Conservation (phyloP, 2,888 invertebrate genomes). For the Agonopterix subpropinquella region DNA sequence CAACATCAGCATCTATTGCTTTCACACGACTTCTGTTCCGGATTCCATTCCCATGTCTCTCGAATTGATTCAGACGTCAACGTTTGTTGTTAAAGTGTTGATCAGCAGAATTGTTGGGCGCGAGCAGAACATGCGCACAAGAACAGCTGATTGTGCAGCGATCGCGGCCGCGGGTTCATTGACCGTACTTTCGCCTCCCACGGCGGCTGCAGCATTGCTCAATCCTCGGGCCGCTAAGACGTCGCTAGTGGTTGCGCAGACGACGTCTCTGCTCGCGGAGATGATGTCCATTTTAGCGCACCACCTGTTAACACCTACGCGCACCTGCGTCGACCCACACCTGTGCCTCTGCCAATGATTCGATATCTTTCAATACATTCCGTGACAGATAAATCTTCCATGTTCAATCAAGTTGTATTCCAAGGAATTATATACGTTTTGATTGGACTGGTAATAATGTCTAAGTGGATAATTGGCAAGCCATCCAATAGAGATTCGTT, state of each 20-base stretch:
- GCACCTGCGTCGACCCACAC: constrained; percentile 5
- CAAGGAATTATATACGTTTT: too few relatives aligned
- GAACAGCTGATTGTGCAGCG: constrained; percentile 68
- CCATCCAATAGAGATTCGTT: constrained; percentile 3
- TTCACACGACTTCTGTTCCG: background rate
- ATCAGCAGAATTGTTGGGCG: constrained; percentile 21
- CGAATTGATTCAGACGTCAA: constrained; percentile 4
- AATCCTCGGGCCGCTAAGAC: constrained; percentile 44
- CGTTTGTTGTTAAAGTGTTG: constrained; percentile 4
- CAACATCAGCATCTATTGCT: constrained; percentile 5
- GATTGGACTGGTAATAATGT: too few relatives aligned
- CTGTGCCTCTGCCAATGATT: constrained; percentile 7
- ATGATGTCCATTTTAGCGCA: constrained; percentile 18
- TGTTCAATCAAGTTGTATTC: too few relatives aligned
- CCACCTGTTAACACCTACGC: constrained; percentile 7
- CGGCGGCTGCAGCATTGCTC: constrained; percentile 53
- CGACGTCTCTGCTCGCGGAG: background rate
- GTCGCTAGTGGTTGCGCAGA: constrained; percentile 20
- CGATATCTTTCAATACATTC: constrained; percentile 4
- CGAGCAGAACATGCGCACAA: constrained; percentile 22
- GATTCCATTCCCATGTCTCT: constrained; percentile 1
- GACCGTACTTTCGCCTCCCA: constrained; percentile 73
- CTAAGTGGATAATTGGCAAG: background rate
- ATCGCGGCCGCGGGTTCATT: constrained; percentile 55
- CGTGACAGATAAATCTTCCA: background rate